Percentiles rank a stretch among this genome's conserved stretches.
These are phyloP conservation scores for Helicoverpa zea DNA, from an alignment of 1,140 invertebrate genomes.

Conservation along the genomic window DNA sequence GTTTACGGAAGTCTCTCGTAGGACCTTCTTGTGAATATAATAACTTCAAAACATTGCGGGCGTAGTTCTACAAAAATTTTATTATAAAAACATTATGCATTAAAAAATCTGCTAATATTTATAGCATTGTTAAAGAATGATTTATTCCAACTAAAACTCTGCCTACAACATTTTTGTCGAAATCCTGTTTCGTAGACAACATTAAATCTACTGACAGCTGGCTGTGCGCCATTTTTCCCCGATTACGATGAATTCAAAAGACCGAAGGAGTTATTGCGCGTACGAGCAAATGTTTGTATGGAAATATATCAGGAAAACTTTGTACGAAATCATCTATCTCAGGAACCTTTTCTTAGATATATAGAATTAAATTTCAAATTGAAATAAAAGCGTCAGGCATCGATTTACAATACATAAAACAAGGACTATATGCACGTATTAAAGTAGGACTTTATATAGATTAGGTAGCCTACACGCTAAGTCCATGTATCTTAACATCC, in stretches of 20 bases:
- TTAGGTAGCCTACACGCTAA: conserved; percentile 69
- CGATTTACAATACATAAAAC: conserved; percentile 20
- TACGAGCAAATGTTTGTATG: conserved; percentile 25
- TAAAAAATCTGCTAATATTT: not conserved
- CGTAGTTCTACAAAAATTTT: not conserved
- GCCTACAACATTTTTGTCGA: conserved; percentile 28
- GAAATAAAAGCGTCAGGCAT: not conserved
- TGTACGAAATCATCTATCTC: conserved; percentile 4
- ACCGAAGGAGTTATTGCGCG: conserved; percentile 25
- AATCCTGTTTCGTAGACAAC: conserved; percentile 38
- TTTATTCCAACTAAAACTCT: not conserved
- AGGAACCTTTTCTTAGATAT: not conserved
- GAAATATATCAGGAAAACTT: conserved; percentile 1
- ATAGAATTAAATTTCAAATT: not conserved
- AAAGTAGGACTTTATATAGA: conserved; percentile 53
- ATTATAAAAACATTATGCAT: not conserved
- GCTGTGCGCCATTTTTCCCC: conserved; percentile 44
- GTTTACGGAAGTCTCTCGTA: conserved; percentile 41
- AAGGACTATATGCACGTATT: conserved; percentile 52
- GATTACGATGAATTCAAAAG: conserved; percentile 46
- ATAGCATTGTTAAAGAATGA: not conserved
- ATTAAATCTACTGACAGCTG: conserved; percentile 46
- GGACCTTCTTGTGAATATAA: conserved; percentile 23
- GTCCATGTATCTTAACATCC: conserved; percentile 76
- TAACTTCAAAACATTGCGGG: not conserved